Evolutionary conservation across 2,113 vertebrate species (phyloP), one percentile per base, ranked within the genome.

Genomic region (Campylomormyrus numenius): DNA sequence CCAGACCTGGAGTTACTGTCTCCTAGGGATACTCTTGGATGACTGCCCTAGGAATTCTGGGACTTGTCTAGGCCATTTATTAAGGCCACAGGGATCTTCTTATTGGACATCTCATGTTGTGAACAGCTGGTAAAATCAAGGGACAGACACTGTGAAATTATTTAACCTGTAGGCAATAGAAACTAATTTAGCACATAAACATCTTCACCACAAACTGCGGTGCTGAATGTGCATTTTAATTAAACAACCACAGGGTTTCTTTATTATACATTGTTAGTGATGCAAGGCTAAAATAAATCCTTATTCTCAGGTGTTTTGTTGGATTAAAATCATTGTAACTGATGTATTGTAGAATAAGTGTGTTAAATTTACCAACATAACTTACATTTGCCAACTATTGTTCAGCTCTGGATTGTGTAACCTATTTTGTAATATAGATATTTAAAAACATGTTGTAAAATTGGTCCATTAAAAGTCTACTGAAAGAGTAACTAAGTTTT

Each of bases 161-260:
- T 96, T 96, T 95, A 96, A 95, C 91, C 93, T 93, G 62, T 94
- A 91, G 92, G 92, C 93, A 92, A 94, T 31, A 90, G 87, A 91
- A 91, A 94, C 27, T 92, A 92, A 91, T 92, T 94, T 94, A 86
- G 93, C 91, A 35, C 56, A 85, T 53, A 87, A 87, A 87, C 49
- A 53, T 87, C 85, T 87, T 87, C 50, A 88, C 70, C 10, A 88
- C 49, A 39, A 46, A 87, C 90, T 85, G 85, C 87, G 90, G 88
- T 66, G 89, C 46, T 21, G 46, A 89, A 84, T 46, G 56, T 90
- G 42, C 52, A 90, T 86, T 90, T 90, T 90, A 90, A 85, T 90
- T 90, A 85, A 62, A 85, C 50, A 86, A 35, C 85, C 27, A 56
- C 85, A 35, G 50, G 85, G 27, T 87, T 35, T 52, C 13, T 87